phyloP scores from a whole-genome alignment of 2,113 vertebrate genomes.

The Lichenostomus cassidix region DNA sequence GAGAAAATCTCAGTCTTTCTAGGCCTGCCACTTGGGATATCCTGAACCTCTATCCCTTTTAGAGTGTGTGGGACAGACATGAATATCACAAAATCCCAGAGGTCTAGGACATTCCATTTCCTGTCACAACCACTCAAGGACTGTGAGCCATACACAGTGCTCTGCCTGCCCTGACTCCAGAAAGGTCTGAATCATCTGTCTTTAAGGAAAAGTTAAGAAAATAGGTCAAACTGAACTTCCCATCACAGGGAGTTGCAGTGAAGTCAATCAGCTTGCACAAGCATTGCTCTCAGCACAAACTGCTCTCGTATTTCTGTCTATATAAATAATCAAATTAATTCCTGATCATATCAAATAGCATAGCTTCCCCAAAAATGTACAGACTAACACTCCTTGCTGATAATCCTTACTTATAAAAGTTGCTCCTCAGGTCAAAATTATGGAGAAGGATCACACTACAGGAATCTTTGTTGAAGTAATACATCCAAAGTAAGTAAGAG shows the following conservation, averaged over 20 bases:
- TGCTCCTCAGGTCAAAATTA: background rate
- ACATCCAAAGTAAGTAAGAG: background rate
- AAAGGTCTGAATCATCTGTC: slow-evolving; percentile 36
- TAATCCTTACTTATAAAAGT: background rate
- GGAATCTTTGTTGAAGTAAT: background rate
- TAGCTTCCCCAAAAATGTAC: background rate
- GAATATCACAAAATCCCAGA: background rate
- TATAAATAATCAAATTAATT: slow-evolving; percentile 52
- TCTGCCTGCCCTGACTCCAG: background rate
- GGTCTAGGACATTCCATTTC: background rate
- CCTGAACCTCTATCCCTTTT: background rate
- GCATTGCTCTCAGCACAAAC: slow-evolving; percentile 2
- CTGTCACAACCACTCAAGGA: background rate
- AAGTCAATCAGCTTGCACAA: slow-evolving; percentile 33
- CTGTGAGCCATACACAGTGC: background rate
- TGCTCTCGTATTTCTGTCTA: background rate
- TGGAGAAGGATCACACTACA: background rate
- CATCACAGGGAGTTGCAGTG: background rate
- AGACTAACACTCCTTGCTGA: background rate
- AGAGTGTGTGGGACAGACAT: background rate
- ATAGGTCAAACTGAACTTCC: slow-evolving; percentile 46
- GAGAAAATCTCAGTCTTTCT: background rate
- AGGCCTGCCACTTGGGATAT: background rate
- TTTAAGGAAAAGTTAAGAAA: slow-evolving; percentile 44
- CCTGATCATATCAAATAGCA: background rate